Percentiles rank a stretch among this genome's conserved stretches.
phyloP scores from a whole-genome alignment of 2,797 vertebrate genomes.

The Lophius americanus region DNA sequence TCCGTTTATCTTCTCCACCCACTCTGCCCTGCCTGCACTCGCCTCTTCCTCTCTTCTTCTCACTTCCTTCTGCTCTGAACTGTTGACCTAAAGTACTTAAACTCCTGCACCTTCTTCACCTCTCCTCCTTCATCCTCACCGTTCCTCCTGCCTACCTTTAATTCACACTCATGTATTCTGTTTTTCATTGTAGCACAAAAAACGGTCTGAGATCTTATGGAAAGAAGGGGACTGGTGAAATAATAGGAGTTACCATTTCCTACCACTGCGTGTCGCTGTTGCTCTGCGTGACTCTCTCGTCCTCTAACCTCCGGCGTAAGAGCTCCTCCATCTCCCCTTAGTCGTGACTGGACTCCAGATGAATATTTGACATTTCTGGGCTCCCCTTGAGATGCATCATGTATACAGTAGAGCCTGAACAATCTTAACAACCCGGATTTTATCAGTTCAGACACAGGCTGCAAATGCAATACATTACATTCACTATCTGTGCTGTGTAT shows the following conservation, averaged over 20 bases:
- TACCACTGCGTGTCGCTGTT: constrained; percentile 52
- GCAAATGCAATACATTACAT: no score
- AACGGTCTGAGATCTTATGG: no score
- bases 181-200: no score
- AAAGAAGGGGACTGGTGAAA: not conserved
- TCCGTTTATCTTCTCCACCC: no score
- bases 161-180: no score
- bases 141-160: no score
- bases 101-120: no score
- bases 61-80: no score
- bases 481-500: not conserved
- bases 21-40: no score
- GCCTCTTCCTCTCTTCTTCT: no score
- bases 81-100: no score
- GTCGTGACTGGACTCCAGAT: constrained; percentile 70
- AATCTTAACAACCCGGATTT: not conserved
- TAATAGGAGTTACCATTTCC: not conserved
- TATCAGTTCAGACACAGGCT: not conserved
- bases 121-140: no score
- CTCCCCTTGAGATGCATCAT: constrained; percentile 33
- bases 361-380: constrained; percentile 50
- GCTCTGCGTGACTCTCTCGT: not conserved
- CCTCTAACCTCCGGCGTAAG: constrained; percentile 32
- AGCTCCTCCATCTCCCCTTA: constrained; percentile 35
- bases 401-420: constrained; percentile 4